phyloP scores from a whole-genome alignment of 2,113 vertebrate genomes.

The Tringa solitaria region DNA sequence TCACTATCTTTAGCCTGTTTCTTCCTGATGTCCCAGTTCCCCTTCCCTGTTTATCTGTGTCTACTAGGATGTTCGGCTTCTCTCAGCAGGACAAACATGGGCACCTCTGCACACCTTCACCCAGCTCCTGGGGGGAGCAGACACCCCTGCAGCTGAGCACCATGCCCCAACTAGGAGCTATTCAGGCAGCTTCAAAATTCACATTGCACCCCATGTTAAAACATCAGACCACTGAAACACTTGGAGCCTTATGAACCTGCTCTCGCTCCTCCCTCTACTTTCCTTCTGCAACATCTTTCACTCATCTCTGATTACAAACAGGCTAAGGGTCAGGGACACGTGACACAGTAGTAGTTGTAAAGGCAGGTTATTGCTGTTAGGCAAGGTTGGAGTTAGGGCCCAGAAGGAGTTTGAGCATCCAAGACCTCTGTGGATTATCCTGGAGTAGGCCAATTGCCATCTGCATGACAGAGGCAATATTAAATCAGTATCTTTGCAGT shows the following conservation, averaged over 20 bases:
- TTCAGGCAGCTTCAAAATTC: neutral
- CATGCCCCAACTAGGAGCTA: neutral
- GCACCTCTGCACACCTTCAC: neutral
- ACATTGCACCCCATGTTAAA: neutral
- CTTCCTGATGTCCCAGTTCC: neutral
- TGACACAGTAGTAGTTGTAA: rapidly evolving
- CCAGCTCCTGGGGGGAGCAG: neutral
- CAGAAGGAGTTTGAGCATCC: neutral
- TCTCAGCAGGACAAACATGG: neutral
- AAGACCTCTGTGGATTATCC: neutral
- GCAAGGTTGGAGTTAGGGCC: neutral
- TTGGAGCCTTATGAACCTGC: neutral
- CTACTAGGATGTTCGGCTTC: neutral
- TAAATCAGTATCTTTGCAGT: neutral
- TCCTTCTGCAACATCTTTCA: neutral
- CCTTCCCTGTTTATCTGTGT: neutral
- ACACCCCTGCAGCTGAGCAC: neutral
- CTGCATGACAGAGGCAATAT: neutral
- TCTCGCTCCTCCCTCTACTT: neutral
- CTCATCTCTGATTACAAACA: neutral
- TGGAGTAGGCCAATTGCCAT: neutral
- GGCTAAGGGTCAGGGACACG: neutral
- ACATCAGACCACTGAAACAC: neutral
- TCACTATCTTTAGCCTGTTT: neutral
- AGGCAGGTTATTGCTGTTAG: neutral